Conservation (phyloP, 2,888 invertebrate genomes). For the Itoplectis maculator region DNA sequence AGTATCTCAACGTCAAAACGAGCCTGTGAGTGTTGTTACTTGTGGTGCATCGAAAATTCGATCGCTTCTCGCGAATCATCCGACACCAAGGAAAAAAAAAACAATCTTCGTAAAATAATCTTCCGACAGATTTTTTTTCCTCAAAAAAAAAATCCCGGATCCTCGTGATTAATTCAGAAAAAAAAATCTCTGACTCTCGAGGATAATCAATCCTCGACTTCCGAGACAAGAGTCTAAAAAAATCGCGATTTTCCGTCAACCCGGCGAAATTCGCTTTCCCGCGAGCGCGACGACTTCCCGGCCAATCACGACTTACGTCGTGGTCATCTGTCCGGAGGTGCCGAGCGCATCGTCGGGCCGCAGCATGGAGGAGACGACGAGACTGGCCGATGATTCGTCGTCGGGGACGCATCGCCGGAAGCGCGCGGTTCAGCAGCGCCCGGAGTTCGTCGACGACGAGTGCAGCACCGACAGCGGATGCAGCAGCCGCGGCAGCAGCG, state of each 20-base stretch:
- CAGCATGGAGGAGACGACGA: constrained; percentile 77
- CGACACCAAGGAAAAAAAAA: not conserved
- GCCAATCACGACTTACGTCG: not conserved
- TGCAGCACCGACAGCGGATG: constrained; percentile 83
- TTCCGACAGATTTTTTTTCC: no score
- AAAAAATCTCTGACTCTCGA: no score
- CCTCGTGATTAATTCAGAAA: no score
- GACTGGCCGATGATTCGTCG: constrained; percentile 74
- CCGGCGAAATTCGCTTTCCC: no score
- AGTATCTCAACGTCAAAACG: constrained; percentile 1
- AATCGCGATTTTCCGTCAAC: no score
- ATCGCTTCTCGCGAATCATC: not conserved
- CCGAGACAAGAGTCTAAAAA: no score
- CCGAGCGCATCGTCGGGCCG: not conserved
- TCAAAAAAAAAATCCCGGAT: no score
- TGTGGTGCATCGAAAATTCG: not conserved
- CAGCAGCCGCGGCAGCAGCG: constrained; percentile 85
- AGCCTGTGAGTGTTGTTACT: not conserved
- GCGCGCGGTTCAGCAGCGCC: constrained; percentile 48
- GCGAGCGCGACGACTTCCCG: no score
- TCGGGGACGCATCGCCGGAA: constrained; percentile 54
- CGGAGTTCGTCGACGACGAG: constrained; percentile 79
- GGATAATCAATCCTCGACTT: no score
- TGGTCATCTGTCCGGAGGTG: not conserved
- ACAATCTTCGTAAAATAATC: no score